These are phyloP conservation scores for Ochropleura plecta DNA, from an alignment of 2,888 invertebrate genomes.

Conservation along the genomic window DNA sequence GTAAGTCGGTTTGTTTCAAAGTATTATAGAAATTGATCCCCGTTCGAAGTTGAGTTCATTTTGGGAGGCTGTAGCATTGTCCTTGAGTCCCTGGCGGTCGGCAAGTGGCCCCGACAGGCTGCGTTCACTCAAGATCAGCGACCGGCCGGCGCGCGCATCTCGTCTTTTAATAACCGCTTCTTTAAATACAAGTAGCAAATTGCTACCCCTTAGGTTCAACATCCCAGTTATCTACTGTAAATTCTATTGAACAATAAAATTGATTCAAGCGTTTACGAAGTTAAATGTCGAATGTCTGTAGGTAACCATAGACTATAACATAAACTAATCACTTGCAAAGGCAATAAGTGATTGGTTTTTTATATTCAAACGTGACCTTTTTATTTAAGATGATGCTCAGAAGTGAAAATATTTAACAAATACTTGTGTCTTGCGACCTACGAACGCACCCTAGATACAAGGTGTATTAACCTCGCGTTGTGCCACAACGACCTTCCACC, in stretches of 20 bases:
- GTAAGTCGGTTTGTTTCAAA: constrained; percentile 6
- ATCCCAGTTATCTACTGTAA: background rate
- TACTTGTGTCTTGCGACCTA: constrained; percentile 70
- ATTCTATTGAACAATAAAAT: background rate
- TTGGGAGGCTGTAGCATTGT: constrained; percentile 64
- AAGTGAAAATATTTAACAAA: constrained; percentile 34
- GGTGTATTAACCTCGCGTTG: constrained; percentile 81
- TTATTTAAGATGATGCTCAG: constrained; percentile 16
- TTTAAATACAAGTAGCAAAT: background rate
- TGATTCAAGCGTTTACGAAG: background rate
- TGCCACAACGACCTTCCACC: constrained; percentile 77
- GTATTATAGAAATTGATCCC: constrained; percentile 57
- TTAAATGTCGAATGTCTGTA: constrained; percentile 4
- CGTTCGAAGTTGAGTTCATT: constrained; percentile 69
- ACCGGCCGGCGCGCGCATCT: constrained; percentile 57
- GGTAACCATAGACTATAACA: background rate
- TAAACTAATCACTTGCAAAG: no score
- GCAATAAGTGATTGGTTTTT: constrained; percentile 7
- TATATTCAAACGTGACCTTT: constrained; percentile 9
- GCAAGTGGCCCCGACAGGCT: constrained; percentile 55
- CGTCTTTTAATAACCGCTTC: constrained; percentile 20
- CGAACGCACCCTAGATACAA: constrained; percentile 79
- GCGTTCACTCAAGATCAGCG: constrained; percentile 62
- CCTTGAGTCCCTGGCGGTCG: constrained; percentile 66
- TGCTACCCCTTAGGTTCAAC: constrained; percentile 2